A percentile compares a stretch with the other conserved stretches of the same genome.
phyloP scores from a whole-genome alignment of 2,113 vertebrate species.

The Archocentrus centrarchus region DNA sequence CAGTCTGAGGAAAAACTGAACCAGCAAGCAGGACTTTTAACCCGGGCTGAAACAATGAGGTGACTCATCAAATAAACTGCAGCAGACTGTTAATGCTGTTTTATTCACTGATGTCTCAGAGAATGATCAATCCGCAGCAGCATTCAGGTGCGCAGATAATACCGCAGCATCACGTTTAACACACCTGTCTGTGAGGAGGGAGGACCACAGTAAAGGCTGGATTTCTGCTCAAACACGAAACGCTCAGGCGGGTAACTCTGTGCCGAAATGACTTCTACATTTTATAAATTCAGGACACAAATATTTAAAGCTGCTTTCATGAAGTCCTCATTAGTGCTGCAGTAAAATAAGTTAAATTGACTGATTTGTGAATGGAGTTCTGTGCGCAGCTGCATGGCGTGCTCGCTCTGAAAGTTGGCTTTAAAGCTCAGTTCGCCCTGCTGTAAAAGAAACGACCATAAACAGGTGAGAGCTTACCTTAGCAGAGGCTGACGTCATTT shows the following conservation, averaged over 20 bases:
- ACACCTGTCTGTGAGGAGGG: background rate
- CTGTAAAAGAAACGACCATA: fast-evolving
- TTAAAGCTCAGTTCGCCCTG: background rate
- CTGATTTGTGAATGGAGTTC: background rate
- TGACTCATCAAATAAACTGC: too few species aligned
- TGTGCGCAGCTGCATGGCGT: background rate
- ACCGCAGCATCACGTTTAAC: background rate
- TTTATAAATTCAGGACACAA: fast-evolving
- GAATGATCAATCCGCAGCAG: too few species aligned
- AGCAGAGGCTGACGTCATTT: conserved; percentile 83
- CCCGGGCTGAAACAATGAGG: too few species aligned
- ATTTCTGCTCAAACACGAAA: background rate
- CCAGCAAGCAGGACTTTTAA: background rate
- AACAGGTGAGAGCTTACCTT: conserved; percentile 69
- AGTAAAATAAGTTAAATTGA: fast-evolving
- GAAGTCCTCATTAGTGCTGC: fast-evolving
- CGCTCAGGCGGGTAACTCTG: too few species aligned
- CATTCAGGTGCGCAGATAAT: background rate
- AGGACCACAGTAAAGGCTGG: background rate
- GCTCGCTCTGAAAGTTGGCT: background rate
- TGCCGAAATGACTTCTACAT: fast-evolving
- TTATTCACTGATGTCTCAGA: too few species aligned
- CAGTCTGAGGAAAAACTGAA: background rate
- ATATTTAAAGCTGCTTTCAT: fast-evolving
- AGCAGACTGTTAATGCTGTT: too few species aligned